These are phyloP conservation scores for Cardinalis cardinalis DNA, from an alignment of 2,113 vertebrate genomes.

Conservation along the genomic window DNA sequence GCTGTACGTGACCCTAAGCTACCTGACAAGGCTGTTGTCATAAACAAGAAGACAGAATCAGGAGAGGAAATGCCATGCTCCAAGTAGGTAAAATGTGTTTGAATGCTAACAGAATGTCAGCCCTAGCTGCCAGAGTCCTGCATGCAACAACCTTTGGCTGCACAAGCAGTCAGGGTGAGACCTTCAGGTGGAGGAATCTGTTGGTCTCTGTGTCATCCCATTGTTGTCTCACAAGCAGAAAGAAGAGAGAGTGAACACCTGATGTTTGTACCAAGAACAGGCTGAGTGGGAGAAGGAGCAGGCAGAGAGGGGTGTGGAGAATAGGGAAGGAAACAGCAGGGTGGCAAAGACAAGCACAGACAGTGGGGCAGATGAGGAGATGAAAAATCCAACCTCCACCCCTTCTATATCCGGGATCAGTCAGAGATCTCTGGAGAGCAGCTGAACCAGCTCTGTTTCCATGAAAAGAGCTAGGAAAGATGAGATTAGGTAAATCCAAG, in stretches of 20 bases:
- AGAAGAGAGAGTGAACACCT: background rate
- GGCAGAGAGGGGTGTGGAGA: background rate
- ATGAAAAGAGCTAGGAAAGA: background rate
- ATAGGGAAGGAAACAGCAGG: background rate
- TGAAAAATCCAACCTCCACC: background rate
- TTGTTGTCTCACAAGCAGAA: background rate
- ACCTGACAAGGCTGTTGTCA: background rate
- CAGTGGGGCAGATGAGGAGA: background rate
- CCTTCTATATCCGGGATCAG: background rate
- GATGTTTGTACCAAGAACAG: background rate
- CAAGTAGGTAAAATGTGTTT: background rate
- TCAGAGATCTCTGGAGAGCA: background rate
- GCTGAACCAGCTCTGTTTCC: background rate
- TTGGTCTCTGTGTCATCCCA: background rate
- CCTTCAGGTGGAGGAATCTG: background rate
- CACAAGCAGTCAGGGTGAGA: background rate
- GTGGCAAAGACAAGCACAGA: background rate
- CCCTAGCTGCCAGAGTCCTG: background rate
- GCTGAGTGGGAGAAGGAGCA: background rate
- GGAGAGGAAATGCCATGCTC: background rate
- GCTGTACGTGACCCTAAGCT: background rate
- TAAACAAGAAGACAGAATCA: background rate
- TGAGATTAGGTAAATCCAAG: slow-evolving; percentile 16
- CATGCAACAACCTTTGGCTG: background rate
- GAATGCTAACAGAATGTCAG: background rate